Base-by-base conservation (phyloP, 2,888 invertebrate genomes). In the Noctua janthina region DNA sequence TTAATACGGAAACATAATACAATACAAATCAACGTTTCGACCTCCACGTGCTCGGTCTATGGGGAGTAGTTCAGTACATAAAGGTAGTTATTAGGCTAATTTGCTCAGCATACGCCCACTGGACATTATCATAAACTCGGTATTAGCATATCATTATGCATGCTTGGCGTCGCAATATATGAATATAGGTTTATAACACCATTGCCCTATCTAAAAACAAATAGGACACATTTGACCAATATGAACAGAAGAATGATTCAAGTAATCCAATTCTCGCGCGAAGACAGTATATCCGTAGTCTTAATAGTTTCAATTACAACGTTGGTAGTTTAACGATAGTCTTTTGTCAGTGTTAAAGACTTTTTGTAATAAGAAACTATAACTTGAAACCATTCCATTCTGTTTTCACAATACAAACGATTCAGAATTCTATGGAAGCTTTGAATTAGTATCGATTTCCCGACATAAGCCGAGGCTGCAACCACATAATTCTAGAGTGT, bases 401-500 rank as follows among this genome's bases (percentile, higher is more conserved):
- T 62, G 23, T 67, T 67, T 62, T 13, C 54, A 71, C 64, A 84
- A 54, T 66, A 66, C 84, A 66, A 71, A 71, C 62, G 74, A 70
- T 79, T 72, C 54, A 68, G 39, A 74, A 80, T 74, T 77, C 51
- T 64, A 70, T 83, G 49, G 70, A 76, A 49, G 78, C 83, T 76
- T 81, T 49, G 79, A 82, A 86, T 79, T 78, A 78, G 62, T 81
- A 88, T 88, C 70, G 88, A 88, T 88, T 88, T 78, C 68, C 75
- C 67, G 46, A 67, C 76, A 75, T 72, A 79, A 79, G 78, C 78
- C 81, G 64, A 77, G 72, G 73, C 64, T 87, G 80, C 88, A 88
- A 68, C 79, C 67, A 82, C 76, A 73, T 82, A 73, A 75, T 82
- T 78, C 69, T 84, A 86, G 49, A 81, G 69, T 79, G 75, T 78